phyloP scores from a whole-genome alignment of 1,140 invertebrate genomes.

The Eupristina koningsbergeri region DNA sequence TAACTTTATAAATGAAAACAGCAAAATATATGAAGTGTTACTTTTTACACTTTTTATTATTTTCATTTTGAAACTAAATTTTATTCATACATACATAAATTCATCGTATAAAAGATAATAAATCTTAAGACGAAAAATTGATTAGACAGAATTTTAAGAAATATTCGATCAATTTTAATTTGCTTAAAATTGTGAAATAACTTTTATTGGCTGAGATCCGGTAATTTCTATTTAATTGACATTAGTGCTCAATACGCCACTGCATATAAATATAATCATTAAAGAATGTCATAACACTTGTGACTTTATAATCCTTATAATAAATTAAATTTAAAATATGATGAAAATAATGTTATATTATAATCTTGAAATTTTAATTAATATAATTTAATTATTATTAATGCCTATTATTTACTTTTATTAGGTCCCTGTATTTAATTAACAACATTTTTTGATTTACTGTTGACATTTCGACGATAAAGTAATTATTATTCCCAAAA shows the following conservation, averaged over 20 bases:
- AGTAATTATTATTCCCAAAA: background rate
- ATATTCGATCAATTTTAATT: too few relatives aligned
- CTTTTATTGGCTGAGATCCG: too few relatives aligned
- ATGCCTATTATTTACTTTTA: background rate
- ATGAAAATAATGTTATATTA: background rate
- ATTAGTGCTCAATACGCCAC: background rate
- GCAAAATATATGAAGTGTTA: too few relatives aligned
- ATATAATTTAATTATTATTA: constrained; percentile 6
- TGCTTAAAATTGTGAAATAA: too few relatives aligned
- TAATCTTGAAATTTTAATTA: background rate
- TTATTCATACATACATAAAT: too few relatives aligned
- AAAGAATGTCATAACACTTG: background rate
- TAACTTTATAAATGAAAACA: too few relatives aligned
- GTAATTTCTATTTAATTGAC: too few relatives aligned
- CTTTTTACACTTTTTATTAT: too few relatives aligned
- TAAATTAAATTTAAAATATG: background rate
- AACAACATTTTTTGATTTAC: background rate
- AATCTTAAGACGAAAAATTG: too few relatives aligned
- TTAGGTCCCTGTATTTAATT: background rate
- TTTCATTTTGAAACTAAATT: too few relatives aligned
- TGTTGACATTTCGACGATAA: background rate
- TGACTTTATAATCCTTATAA: background rate
- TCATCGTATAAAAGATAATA: too few relatives aligned
- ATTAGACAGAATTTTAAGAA: too few relatives aligned
- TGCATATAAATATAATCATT: background rate